Evolutionary conservation across 1,140 invertebrate genomes (phyloP), one percentile per base, ranked within the genome.

Genomic region (Heliothis virescens): DNA sequence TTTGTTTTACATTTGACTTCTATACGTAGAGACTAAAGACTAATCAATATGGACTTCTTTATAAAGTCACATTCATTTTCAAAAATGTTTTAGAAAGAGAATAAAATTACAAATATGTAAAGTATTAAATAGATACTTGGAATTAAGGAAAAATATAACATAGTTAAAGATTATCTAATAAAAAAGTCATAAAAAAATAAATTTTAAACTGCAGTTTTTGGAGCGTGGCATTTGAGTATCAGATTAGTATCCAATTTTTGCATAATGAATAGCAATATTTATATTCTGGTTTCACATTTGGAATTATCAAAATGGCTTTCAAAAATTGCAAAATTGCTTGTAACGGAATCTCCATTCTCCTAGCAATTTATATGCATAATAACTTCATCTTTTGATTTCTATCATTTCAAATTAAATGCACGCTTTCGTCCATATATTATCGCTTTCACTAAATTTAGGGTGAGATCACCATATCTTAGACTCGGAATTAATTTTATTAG

Each of bases 371-470:
- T 74, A 57, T 72, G 4, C 57, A 74, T 62, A 60, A 60, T 74
- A 57, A 74, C 72, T 74, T 60, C 16, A 73, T 73, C 57, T 60
- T 41, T 34, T 26, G 57, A 74, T 69, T 52, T 52, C 48, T 52
- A 67, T 50, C n/a, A 16, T 13, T 26, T 52, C 18, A 16, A 67
- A 50, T 67, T 67, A 47, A 21, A 67, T 67, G 3, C 50, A 50
- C 50, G 13, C 71, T 59, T 74, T 74, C 57, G 16, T 34, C 53
- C 57, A 74, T 74, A 74, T 74, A 21, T 60, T 48, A 74, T 11
- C 59, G 18, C 72, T 74, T 74, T 74, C 72, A 26, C 72, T 26
- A 48, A 60, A 74, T 47, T 74, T 26, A 74, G 72, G 72, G 72
- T 74, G 72, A 74, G 72, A 74, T 9, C 47, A 59, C 55, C 18